Percentiles rank a stretch among this genome's conserved stretches.
phyloP scores from a whole-genome alignment of 2,797 vertebrate species.

The Odontamblyopus rebecca region DNA sequence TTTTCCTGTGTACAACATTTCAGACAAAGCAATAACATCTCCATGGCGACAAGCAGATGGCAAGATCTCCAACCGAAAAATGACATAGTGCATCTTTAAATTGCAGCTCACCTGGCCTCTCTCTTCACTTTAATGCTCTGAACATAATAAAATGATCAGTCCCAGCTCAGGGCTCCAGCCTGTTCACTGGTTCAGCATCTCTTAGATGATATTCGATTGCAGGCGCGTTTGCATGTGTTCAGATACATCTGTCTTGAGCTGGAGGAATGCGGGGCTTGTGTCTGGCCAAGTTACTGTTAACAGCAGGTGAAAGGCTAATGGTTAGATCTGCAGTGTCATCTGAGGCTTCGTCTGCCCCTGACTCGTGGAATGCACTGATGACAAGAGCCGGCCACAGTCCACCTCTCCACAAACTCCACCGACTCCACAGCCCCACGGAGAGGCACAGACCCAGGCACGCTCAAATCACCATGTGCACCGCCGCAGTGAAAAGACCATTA shows the following conservation, averaged over 20 bases:
- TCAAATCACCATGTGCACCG: constrained; percentile 33
- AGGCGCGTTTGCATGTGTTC: constrained; percentile 69
- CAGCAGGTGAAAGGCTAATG: constrained; percentile 91
- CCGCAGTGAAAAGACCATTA: constrained; percentile 39
- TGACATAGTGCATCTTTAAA: not conserved
- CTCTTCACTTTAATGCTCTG: not conserved
- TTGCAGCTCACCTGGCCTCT: no score
- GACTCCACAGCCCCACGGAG: constrained; percentile 31
- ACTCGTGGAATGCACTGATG: constrained; percentile 96
- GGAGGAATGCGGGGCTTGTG: constrained; percentile 84
- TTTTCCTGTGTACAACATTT: no score
- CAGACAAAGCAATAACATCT: no score
- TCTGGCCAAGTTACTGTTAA: constrained; percentile 94
- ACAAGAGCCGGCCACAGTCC: constrained; percentile 81
- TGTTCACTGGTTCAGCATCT: constrained; percentile 5
- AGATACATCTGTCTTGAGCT: constrained; percentile 74
- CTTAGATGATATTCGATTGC: constrained; percentile 3
- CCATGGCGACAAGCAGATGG: no score
- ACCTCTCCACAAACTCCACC: constrained; percentile 35
- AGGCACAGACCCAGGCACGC: constrained; percentile 36
- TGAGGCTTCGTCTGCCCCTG: constrained; percentile 87
- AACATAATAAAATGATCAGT: not conserved
- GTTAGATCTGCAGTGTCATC: constrained; percentile 91
- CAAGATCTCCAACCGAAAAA: no score
- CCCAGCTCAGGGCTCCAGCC: constrained; percentile 39